These are phyloP conservation scores for Helobdella robusta DNA, from an alignment of 2,888 invertebrate species.

Conservation along the genomic window DNA sequence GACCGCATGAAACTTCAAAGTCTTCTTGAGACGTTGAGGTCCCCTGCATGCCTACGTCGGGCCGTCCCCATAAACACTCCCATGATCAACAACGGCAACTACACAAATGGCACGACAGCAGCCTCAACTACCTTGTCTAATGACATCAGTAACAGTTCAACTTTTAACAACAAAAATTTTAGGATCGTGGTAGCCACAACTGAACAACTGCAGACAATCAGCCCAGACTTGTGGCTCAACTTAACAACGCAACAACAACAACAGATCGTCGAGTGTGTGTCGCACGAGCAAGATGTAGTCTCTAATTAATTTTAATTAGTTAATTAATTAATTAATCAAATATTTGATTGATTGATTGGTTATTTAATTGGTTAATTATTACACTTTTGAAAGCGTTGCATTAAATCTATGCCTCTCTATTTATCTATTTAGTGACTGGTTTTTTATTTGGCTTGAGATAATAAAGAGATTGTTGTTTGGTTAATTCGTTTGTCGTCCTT, in stretches of 20 bases:
- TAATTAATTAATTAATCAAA: too few species aligned
- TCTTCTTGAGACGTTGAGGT: neutral
- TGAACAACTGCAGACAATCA: neutral
- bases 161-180: neutral
- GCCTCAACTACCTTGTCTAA: too few species aligned
- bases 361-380: too few species aligned
- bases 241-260: neutral
- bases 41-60: neutral
- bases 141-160: neutral
- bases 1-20: neutral
- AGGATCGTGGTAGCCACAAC: neutral
- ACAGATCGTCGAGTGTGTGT: neutral
- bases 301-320: too few species aligned
- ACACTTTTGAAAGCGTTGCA: too few species aligned
- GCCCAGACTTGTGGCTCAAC: constrained; percentile 10
- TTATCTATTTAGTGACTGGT: too few species aligned
- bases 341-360: too few species aligned
- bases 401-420: too few species aligned
- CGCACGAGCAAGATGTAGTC: constrained; percentile 11
- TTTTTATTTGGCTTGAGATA: too few species aligned
- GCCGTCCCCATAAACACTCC: constrained; percentile 8
- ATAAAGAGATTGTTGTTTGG: too few species aligned
- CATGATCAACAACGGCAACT: neutral
- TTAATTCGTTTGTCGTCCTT: too few species aligned
- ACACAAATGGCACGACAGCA: too few species aligned